Evolutionary conservation across 2,888 invertebrate genomes (phyloP).

Genomic region (Caenorhabditis macrosperma): DNA sequence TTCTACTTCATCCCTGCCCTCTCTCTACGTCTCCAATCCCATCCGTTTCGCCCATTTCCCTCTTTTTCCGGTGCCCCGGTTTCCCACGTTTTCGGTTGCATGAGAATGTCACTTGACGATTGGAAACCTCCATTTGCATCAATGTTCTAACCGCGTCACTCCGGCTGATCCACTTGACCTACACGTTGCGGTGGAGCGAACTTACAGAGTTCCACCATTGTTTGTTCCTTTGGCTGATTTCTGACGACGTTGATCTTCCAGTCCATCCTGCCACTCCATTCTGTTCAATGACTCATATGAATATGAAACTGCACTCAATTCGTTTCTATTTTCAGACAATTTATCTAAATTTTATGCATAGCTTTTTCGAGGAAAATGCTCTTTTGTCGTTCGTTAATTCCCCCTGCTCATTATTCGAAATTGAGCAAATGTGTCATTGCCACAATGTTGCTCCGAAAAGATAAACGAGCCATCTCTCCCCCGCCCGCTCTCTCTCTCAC

Average conservation of each 20-base stretch:
- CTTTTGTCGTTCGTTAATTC: background rate
- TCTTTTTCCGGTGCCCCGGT: slow-evolving; percentile 3
- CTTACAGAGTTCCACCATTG: background rate
- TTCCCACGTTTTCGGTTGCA: slow-evolving; percentile 35
- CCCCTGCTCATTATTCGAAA: background rate
- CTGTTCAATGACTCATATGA: no score
- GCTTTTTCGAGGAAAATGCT: no score
- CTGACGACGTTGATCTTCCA: no score
- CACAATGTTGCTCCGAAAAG: background rate
- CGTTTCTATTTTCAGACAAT: no score
- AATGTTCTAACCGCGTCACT: slow-evolving; percentile 2
- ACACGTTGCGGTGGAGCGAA: background rate
- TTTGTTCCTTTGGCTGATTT: no score
- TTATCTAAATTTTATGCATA: no score
- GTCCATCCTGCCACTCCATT: no score
- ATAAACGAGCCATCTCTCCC: background rate
- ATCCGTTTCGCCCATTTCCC: slow-evolving; percentile 21
- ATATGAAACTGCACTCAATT: no score
- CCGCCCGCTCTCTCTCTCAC: background rate
- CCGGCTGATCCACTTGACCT: background rate
- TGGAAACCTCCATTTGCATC: slow-evolving; percentile 4
- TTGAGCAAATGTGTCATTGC: background rate
- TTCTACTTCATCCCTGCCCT: slow-evolving; percentile 6
- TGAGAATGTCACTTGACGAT: slow-evolving; percentile 36
- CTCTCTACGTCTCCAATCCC: slow-evolving; percentile 8